A percentile compares a stretch with the other conserved stretches of the same genome.
Conservation (phyloP, 2,888 invertebrate genomes). For the Dyspetes luteomarginatus region DNA sequence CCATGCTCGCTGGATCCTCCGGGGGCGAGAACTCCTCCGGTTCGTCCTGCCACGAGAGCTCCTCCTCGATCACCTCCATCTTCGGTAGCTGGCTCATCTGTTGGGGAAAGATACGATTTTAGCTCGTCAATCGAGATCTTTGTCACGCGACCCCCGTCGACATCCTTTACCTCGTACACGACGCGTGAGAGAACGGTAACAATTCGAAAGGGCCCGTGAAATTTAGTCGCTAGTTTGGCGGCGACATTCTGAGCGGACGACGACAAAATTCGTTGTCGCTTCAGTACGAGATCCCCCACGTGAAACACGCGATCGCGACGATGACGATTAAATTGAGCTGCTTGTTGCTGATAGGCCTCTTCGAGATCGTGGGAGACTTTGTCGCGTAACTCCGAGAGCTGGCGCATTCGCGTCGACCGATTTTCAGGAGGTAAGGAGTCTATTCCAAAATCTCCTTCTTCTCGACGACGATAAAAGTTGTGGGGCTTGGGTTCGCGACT, state of each 20-base stretch:
- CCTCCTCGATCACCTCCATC: too few species aligned
- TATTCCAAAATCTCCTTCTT: not conserved
- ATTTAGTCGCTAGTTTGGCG: slow-evolving; percentile 7
- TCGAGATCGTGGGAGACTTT: slow-evolving; percentile 1
- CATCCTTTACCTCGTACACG: slow-evolving; percentile 9
- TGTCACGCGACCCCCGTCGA: too few species aligned
- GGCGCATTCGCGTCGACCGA: not conserved
- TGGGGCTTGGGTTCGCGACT: slow-evolving; percentile 26
- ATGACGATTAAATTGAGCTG: not conserved
- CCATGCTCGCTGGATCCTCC: too few species aligned
- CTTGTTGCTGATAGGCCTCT: not conserved
- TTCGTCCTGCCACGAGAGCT: too few species aligned
- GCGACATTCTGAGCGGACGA: slow-evolving; percentile 23
- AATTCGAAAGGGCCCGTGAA: slow-evolving; percentile 18
- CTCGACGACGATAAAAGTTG: not conserved
- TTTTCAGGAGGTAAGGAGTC: not conserved
- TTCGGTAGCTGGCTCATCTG: too few species aligned
- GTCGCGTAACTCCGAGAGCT: too few species aligned
- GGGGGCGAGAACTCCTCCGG: too few species aligned
- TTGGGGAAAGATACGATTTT: not conserved
- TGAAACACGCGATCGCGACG: not conserved
- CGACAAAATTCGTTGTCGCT: slow-evolving; percentile 12
- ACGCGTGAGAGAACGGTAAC: slow-evolving; percentile 1
- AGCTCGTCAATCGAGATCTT: not conserved
- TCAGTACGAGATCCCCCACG: not conserved